Base-by-base conservation (phyloP, 64 coral and sea anemone genomes). In the Porites lutea region DNA sequence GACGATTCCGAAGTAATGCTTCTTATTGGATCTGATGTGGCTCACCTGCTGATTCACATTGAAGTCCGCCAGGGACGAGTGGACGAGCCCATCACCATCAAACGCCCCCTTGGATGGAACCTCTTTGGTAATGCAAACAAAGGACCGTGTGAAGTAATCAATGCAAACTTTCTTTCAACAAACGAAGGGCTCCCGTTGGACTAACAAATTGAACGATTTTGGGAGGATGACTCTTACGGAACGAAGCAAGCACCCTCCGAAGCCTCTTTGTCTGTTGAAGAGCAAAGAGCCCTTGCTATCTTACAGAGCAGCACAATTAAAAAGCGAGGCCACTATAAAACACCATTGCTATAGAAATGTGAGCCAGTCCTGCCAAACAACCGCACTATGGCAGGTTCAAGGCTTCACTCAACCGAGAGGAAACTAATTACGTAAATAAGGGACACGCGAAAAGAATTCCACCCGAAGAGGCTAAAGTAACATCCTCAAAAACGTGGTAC, bases 321-420 rank as follows among this genome's bases (percentile, higher is more conserved):
- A 27, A 57, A 57, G 7, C 54, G 12, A 57, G 12, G 54, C 7
- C 4, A 9, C 54, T 12, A 37, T 37, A 37, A 37, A 37, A 37
- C 27, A 37, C 27, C 27, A 37, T 37, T 37, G 27, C 27, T 37
- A 37, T 37, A 1, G 27, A 37, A 37, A 37, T 4, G 54, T 57
- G 54, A 57, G 54, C 54, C 54, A 57, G 12, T 20, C 46, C 60
- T 93, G 45, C 91, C 91, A 37, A 93, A 81, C 65, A 93, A 93
- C 63, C 72, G 68, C 21, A 13, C 37, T 20, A 67, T 77, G 65
- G 92, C 86, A 50, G 48, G 74, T 49, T 86, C 46, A 60, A 78
- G 92, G 77, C 73, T 89, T 22, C 48, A 54, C 6, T 47, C 45
- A 47, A 59, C 80, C 2, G 86, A 88, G 22, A 37, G 48, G 65